Conservation (phyloP, 2,113 vertebrate species). For the Microcebus tavaratra region DNA sequence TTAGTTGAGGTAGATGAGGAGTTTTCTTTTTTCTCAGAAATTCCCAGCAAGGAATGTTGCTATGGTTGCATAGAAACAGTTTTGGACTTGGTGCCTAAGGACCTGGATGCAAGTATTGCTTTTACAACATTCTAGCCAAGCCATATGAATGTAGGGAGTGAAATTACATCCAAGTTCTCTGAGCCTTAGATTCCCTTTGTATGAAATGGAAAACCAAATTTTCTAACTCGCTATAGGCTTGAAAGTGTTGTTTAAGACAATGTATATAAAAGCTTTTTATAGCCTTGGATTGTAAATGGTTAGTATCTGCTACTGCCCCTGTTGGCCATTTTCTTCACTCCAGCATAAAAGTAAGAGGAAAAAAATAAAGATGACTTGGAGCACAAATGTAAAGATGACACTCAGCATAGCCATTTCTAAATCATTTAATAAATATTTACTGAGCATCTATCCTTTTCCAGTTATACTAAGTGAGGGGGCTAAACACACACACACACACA, state of each 20-base stretch:
- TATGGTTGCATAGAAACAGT: background rate
- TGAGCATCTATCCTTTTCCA: background rate
- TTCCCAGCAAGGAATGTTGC: background rate
- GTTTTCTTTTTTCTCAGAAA: background rate
- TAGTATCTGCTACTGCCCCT: background rate
- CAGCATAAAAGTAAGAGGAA: background rate
- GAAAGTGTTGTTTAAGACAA: conserved; percentile 20
- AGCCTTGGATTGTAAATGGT: conserved; percentile 16
- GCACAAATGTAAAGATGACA: background rate
- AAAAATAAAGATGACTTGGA: background rate
- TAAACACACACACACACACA: background rate
- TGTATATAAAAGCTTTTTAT: background rate
- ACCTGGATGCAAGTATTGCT: background rate
- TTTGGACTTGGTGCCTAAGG: background rate
- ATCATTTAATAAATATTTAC: conserved; percentile 1
- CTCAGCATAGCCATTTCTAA: background rate
- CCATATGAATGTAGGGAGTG: background rate
- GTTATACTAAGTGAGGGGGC: background rate
- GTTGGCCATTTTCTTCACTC: background rate
- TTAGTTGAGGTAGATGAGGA: background rate
- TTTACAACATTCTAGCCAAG: background rate
- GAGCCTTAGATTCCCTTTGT: background rate
- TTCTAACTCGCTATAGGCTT: background rate
- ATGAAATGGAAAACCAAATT: conserved; percentile 9
- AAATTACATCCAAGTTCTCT: background rate